phyloP scores from a whole-genome alignment of 2,888 invertebrate genomes.

The Andrena haemorrhoa region DNA sequence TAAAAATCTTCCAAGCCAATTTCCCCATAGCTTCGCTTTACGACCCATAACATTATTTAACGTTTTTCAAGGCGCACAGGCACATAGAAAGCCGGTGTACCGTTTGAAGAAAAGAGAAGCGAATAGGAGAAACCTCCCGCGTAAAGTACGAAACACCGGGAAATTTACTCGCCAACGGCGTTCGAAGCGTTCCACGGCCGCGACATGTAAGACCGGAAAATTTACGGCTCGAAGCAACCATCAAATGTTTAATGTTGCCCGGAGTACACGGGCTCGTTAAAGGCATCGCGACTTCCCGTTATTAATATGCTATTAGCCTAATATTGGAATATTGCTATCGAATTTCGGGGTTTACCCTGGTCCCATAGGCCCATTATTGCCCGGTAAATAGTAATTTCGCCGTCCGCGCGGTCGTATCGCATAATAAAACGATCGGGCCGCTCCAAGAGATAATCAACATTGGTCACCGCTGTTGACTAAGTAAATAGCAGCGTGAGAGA shows the following conservation, averaged over 20 bases:
- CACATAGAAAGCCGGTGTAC: neutral
- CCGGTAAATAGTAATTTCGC: constrained; percentile 40
- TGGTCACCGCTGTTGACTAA: constrained; percentile 50
- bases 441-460: constrained; percentile 41
- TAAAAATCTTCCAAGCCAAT: constrained; percentile 21
- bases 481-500: constrained; percentile 32
- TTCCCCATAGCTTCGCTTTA: neutral
- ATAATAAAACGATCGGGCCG: constrained; percentile 39
- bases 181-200: constrained; percentile 37
- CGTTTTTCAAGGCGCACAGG: neutral
- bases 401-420: neutral
- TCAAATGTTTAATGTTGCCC: constrained; percentile 48
- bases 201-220: constrained; percentile 42
- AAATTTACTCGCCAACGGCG: constrained; percentile 45
- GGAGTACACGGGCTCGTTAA: constrained; percentile 28
- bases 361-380: constrained; percentile 25
- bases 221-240: constrained; percentile 46
- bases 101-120: neutral
- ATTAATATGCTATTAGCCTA: constrained; percentile 42
- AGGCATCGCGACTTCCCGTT: constrained; percentile 15
- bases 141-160: constrained; percentile 41
- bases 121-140: neutral
- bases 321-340: constrained; percentile 30
- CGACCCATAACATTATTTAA: constrained; percentile 26
- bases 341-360: constrained; percentile 24